Percentiles rank a stretch among this genome's conserved stretches.
Conservation (phyloP, 2,797 vertebrate species). For the Danio choprae region DNA sequence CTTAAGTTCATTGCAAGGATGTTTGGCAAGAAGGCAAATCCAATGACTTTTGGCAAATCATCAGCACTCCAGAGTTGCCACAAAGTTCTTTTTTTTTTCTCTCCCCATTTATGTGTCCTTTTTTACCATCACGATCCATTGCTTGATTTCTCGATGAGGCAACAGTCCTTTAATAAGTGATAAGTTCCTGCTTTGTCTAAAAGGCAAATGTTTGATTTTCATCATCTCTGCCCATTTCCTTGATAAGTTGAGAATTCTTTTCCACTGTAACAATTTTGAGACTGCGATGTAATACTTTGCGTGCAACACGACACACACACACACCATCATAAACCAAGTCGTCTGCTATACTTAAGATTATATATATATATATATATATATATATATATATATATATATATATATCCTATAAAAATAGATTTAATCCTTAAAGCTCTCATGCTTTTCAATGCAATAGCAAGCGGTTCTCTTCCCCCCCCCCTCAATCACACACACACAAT, state of each 20-base stretch:
- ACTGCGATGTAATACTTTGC: slow-evolving; percentile 48
- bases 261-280: slow-evolving; percentile 35
- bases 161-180: neutral
- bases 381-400: slow-evolving; percentile 38
- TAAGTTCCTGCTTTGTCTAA: neutral
- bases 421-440: slow-evolving; percentile 58
- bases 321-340: slow-evolving; percentile 18
- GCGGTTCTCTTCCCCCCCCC: slow-evolving; percentile 36
- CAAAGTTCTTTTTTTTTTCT: neutral
- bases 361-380: slow-evolving; percentile 28
- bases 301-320: slow-evolving; percentile 63
- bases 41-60: neutral
- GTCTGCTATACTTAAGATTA: slow-evolving; percentile 42
- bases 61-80: neutral
- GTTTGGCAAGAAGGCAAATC: slow-evolving; percentile 23
- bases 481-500: slow-evolving; percentile 13
- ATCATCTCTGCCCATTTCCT: neutral
- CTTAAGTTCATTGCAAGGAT: neutral
- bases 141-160: neutral
- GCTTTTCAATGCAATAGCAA: slow-evolving; percentile 59
- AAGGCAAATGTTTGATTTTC: slow-evolving; percentile 3
- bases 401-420: slow-evolving; percentile 58
- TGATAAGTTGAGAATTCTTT: neutral
- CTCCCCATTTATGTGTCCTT: neutral
- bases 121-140: neutral